These are phyloP conservation scores for Microchrysa polita DNA, from an alignment of 2,888 invertebrate genomes.

Conservation along the genomic window DNA sequence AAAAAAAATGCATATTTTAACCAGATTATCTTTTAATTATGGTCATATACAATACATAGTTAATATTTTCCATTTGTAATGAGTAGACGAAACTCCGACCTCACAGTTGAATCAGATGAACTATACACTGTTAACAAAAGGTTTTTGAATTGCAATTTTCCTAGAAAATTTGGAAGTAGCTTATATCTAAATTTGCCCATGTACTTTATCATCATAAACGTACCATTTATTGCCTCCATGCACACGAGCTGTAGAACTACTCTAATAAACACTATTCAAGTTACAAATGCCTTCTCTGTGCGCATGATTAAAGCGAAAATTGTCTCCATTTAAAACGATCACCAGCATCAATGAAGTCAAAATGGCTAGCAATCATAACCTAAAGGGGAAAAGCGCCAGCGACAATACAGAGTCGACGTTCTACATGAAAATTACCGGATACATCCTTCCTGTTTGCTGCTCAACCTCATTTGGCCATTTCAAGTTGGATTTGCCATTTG, in stretches of 20 bases:
- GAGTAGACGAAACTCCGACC: too few relatives aligned
- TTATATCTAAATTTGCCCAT: too few relatives aligned
- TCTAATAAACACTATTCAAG: constrained; percentile 28
- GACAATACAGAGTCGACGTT: constrained; percentile 16
- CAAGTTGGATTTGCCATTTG: constrained; percentile 35
- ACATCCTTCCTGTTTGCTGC: constrained; percentile 51
- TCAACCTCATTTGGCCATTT: constrained; percentile 41
- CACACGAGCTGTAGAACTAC: background rate
- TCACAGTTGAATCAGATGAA: too few relatives aligned
- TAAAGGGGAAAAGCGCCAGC: constrained; percentile 37
- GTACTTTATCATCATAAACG: background rate
- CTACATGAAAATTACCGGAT: constrained; percentile 50
- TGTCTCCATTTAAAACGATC: constrained; percentile 42
- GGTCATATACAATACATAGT: too few relatives aligned
- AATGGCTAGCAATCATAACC: constrained; percentile 39
- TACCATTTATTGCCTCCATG: background rate
- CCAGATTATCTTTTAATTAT: too few relatives aligned
- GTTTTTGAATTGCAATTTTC: too few relatives aligned
- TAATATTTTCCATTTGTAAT: too few relatives aligned
- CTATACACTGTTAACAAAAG: too few relatives aligned
- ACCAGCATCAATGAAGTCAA: constrained; percentile 42
- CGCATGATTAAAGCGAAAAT: constrained; percentile 43
- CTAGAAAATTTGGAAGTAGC: too few relatives aligned
- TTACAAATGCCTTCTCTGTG: constrained; percentile 27
- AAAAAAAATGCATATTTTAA: too few relatives aligned